Evolutionary conservation across 2,113 vertebrate genomes (phyloP).

Genomic region (Conger conger): DNA sequence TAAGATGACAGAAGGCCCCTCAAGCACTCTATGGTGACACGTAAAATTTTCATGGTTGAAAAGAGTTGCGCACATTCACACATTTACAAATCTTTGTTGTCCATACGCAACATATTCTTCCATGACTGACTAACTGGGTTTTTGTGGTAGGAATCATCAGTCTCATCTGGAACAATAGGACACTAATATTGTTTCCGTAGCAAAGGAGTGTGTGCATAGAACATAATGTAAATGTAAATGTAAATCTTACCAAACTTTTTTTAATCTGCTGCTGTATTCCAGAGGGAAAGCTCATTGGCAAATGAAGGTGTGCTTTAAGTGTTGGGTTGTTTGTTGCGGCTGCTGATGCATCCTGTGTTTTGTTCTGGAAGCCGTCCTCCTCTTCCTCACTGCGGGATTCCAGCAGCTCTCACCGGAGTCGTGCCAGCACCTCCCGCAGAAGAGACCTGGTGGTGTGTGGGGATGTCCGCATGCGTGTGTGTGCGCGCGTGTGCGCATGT

Average conservation of each 20-base stretch:
- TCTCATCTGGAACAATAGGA: too few species aligned
- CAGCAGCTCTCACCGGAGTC: constrained; percentile 67
- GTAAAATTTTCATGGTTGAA: too few species aligned
- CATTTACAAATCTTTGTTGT: too few species aligned
- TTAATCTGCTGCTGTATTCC: constrained; percentile 28
- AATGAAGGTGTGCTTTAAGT: constrained; percentile 20
- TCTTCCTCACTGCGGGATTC: constrained; percentile 64
- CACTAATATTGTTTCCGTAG: neutral
- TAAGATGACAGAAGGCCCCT: too few species aligned
- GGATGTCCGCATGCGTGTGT: constrained; percentile 30
- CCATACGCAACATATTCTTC: too few species aligned
- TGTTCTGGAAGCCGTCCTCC: constrained; percentile 72
- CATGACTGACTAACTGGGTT: too few species aligned
- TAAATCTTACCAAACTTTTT: too few species aligned
- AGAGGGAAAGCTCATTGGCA: too few species aligned
- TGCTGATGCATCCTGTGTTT: constrained; percentile 40
- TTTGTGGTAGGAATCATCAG: too few species aligned
- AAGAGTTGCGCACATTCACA: too few species aligned
- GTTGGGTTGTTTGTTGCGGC: neutral
- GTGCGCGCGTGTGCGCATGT: neutral
- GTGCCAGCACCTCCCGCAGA: constrained; percentile 68
- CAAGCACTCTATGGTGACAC: too few species aligned
- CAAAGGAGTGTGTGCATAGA: too few species aligned
- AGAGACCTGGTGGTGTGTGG: constrained; percentile 79
- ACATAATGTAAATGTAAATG: neutral